Conservation (phyloP, 2,888 invertebrate species). For the Hartigia nigra region DNA sequence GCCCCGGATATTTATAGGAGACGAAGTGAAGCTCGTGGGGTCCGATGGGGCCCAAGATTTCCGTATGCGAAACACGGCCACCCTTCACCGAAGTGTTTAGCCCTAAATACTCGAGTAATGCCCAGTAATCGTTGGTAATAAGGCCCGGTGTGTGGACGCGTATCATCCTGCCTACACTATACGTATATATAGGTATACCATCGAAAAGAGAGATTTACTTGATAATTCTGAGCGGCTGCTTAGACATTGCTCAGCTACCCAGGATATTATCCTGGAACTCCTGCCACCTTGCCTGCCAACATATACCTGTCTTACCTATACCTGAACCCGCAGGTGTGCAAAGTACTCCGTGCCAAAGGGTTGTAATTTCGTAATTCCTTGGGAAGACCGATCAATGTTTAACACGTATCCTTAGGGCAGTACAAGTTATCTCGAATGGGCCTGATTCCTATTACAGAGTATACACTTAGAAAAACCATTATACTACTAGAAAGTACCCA, state of each 20-base stretch:
- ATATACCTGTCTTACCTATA: background rate
- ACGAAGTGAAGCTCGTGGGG: slow-evolving; percentile 3
- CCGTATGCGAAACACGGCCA: slow-evolving; percentile 48
- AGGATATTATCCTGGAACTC: background rate
- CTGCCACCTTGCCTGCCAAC: background rate
- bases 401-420: background rate
- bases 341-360: background rate
- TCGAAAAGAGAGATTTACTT: background rate
- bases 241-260: background rate
- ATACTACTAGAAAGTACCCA: background rate
- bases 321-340: background rate
- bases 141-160: slow-evolving; percentile 32
- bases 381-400: background rate
- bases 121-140: slow-evolving; percentile 55
- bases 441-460: background rate
- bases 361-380: background rate
- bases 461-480: background rate
- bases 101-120: slow-evolving; percentile 57
- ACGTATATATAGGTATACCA: background rate
- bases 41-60: slow-evolving; percentile 36
- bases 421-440: background rate
- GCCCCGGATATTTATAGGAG: slow-evolving; percentile 24
- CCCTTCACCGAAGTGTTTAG: slow-evolving; percentile 48
- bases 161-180: background rate
- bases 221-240: background rate